Evolutionary conservation across 2,797 vertebrate species (phyloP).

Genomic region (Dipus sagitta): DNA sequence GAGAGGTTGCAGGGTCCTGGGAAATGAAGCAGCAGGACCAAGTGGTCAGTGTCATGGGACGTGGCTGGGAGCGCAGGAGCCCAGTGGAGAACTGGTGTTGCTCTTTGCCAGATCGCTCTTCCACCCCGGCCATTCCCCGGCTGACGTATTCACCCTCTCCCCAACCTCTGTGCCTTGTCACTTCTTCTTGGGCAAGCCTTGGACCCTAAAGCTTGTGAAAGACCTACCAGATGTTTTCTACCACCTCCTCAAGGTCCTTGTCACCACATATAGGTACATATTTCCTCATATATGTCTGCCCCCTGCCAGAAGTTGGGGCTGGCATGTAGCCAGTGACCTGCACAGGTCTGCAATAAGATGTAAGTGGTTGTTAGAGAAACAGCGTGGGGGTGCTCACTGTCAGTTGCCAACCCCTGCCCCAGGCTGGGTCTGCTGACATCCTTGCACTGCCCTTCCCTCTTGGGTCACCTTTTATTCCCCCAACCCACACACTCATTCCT

Average conservation of each 20-base stretch:
- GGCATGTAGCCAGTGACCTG: neutral
- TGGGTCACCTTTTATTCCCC: neutral
- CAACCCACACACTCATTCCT: neutral
- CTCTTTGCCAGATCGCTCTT: neutral
- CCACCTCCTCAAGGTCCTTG: neutral
- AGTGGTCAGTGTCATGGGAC: neutral
- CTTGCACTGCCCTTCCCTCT: neutral
- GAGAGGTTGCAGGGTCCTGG: neutral
- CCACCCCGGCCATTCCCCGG: neutral
- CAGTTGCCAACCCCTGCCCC: no score
- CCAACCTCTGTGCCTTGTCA: neutral
- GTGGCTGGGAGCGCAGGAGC: neutral
- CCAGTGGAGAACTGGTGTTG: neutral
- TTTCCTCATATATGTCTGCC: neutral
- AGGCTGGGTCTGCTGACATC: neutral
- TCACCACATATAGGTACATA: neutral
- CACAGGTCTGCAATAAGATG: neutral
- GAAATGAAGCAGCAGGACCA: neutral
- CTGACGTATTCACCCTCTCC: neutral
- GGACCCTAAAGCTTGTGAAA: constrained; percentile 1
- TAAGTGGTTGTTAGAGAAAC: neutral
- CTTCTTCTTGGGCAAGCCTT: neutral
- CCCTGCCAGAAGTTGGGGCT: neutral
- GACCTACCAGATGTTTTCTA: neutral
- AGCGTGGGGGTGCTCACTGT: neutral